A percentile compares a stretch with the other conserved stretches of the same genome.
Evolutionary conservation across 2,113 vertebrate species (phyloP).

Genomic region (Poeciliopsis turrubarensis): DNA sequence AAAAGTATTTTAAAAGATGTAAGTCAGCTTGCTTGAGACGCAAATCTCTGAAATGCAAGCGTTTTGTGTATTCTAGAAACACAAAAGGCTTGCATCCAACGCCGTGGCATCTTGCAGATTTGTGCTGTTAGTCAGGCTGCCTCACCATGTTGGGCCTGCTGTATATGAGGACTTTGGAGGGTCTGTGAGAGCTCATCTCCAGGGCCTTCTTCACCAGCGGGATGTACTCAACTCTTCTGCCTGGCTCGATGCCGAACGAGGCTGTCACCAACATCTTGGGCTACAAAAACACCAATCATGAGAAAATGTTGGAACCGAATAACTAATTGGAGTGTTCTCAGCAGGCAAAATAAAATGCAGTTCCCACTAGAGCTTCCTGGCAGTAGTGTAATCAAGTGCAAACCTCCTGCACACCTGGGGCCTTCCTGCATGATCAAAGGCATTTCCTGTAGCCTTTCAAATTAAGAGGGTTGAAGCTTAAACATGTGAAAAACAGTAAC

Average conservation of each 20-base stretch:
- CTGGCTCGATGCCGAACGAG: slow-evolving; percentile 94
- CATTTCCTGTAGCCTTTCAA: neutral
- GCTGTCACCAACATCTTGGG: slow-evolving; percentile 93
- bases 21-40: no score
- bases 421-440: neutral
- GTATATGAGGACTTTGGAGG: slow-evolving; percentile 90
- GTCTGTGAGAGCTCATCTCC: slow-evolving; percentile 82
- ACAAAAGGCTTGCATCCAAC: no score
- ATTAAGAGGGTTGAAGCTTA: neutral
- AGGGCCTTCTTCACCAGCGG: slow-evolving; percentile 91
- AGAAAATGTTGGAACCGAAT: neutral
- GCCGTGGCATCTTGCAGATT: no score
- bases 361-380: neutral
- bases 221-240: slow-evolving; percentile 89
- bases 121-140: neutral
- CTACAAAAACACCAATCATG: slow-evolving; percentile 69
- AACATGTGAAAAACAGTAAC: neutral
- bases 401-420: neutral
- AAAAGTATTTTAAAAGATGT: no score
- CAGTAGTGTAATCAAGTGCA: neutral
- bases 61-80: neutral
- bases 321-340: neutral
- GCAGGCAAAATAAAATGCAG: neutral
- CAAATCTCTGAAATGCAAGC: no score
- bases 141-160: slow-evolving; percentile 89